A percentile compares a stretch with the other conserved stretches of the same genome.
These are phyloP conservation scores for Aphelocoma coerulescens DNA, from an alignment of 2,113 vertebrate species.

Conservation along the genomic window DNA sequence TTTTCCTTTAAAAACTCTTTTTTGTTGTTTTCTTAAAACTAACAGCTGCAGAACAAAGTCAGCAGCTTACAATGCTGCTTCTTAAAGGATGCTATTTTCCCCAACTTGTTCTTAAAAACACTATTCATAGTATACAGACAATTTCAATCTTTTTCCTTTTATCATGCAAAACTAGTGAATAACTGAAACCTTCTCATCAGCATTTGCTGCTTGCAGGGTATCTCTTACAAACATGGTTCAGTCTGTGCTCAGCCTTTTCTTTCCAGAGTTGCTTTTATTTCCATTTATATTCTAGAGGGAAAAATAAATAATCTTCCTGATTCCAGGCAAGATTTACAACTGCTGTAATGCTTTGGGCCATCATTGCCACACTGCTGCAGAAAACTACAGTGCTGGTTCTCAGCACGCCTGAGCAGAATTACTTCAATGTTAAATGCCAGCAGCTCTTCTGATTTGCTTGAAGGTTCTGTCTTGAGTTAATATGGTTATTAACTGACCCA, in stretches of 20 bases:
- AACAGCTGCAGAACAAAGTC: conserved; percentile 58
- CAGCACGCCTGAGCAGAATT: neutral
- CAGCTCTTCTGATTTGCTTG: neutral
- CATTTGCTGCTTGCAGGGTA: neutral
- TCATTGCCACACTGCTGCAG: neutral
- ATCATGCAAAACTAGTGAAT: conserved; percentile 37
- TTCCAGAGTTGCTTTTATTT: conserved; percentile 3
- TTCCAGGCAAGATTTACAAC: conserved; percentile 27
- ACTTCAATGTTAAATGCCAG: neutral
- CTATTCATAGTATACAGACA: conserved; percentile 37
- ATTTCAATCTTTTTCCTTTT: conserved; percentile 45
- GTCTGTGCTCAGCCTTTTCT: neutral
- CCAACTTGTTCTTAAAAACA: conserved; percentile 35
- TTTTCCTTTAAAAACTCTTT: neutral
- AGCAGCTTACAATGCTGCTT: neutral
- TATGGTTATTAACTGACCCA: neutral
- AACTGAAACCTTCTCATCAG: conserved; percentile 41
- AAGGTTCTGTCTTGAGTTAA: neutral
- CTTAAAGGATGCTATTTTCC: conserved; percentile 48
- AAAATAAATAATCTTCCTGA: neutral
- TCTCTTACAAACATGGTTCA: neutral
- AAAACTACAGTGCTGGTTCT: neutral
- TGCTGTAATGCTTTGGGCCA: neutral
- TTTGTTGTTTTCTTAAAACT: conserved; percentile 16
- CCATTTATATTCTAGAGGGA: neutral